These are phyloP conservation scores for Lasiommata megera DNA, from an alignment of 2,888 invertebrate species.

Conservation along the genomic window DNA sequence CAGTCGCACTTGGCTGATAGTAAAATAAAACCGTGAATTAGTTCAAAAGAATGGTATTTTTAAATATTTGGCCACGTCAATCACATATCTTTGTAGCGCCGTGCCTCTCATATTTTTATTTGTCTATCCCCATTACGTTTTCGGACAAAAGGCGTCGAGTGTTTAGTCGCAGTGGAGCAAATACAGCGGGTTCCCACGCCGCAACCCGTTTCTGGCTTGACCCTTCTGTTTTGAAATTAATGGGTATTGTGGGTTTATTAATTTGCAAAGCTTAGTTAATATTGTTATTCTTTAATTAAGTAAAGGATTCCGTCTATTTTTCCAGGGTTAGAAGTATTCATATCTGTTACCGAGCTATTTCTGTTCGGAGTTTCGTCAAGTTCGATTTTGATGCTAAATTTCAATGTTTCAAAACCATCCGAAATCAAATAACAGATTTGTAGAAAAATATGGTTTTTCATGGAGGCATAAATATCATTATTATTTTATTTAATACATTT, in stretches of 20 bases:
- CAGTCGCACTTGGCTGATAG: no score
- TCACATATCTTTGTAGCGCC: constrained; percentile 51
- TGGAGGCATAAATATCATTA: no score
- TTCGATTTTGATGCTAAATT: no score
- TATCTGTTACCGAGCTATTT: no score
- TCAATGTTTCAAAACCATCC: no score
- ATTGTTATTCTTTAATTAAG: neutral
- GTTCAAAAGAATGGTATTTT: constrained; percentile 13
- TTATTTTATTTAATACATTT: no score
- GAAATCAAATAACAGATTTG: no score
- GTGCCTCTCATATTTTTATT: constrained; percentile 62
- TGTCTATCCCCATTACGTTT: constrained; percentile 77
- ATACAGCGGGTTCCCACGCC: constrained; percentile 67
- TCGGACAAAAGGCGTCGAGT: constrained; percentile 77
- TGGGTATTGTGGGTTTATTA: constrained; percentile 12
- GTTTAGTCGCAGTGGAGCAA: constrained; percentile 68
- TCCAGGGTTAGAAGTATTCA: no score
- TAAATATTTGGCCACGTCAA: constrained; percentile 25
- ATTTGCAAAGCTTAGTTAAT: neutral
- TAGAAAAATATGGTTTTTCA: no score
- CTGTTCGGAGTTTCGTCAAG: no score
- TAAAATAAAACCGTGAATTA: no score
- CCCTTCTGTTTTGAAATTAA: constrained; percentile 29
- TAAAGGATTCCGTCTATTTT: no score
- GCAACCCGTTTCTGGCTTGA: constrained; percentile 40